phyloP scores from a whole-genome alignment of 23 tunicate species.

The Ciona savignyi region DNA sequence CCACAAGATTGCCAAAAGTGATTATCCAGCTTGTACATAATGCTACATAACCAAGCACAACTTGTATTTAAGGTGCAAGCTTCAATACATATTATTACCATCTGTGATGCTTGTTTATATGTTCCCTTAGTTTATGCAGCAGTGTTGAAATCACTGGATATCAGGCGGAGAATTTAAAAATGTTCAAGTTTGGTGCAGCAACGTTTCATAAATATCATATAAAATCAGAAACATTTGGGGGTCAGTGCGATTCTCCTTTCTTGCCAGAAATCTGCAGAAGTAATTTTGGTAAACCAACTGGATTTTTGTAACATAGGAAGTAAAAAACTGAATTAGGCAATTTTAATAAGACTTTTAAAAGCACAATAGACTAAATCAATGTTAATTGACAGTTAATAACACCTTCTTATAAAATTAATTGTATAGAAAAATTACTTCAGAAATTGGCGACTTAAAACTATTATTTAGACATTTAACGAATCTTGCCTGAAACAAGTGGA shows the following conservation, averaged over 20 bases:
- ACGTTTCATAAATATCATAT: neutral
- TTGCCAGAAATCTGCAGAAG: neutral
- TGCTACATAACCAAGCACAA: neutral
- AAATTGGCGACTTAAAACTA: too few relatives aligned
- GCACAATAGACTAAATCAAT: too few relatives aligned
- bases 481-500: too few relatives aligned
- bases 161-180: neutral
- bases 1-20: neutral
- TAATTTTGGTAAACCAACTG: too few relatives aligned
- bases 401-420: too few relatives aligned
- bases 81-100: neutral
- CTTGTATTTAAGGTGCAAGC: neutral
- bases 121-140: neutral
- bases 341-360: too few relatives aligned
- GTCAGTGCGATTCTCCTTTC: neutral
- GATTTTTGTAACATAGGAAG: too few relatives aligned
- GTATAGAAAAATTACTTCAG: too few relatives aligned
- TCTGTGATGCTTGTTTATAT: too few relatives aligned
- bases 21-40: neutral
- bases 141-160: neutral
- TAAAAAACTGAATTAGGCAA: too few relatives aligned
- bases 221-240: neutral
- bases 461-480: too few relatives aligned
- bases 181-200: neutral
- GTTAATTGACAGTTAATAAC: too few relatives aligned